phyloP scores from a whole-genome alignment of 2,113 vertebrate species.

The Ochotona princeps region DNA sequence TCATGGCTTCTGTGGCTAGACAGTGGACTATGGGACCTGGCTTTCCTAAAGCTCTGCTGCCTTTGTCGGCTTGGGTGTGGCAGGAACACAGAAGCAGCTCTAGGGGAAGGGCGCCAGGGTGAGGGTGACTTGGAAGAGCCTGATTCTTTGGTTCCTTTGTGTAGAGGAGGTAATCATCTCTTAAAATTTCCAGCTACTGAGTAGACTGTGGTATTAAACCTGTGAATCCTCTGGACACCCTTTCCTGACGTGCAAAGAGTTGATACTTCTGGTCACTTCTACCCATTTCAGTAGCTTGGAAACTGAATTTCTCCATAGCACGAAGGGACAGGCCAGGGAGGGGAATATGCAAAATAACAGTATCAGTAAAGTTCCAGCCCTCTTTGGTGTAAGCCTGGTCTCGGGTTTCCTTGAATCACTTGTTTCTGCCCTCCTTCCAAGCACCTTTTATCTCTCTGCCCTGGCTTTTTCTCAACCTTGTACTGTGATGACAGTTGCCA shows the following conservation, averaged over 20 bases:
- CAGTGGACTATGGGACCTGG: background rate
- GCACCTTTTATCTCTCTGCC: background rate
- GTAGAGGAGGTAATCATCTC: constrained; percentile 70
- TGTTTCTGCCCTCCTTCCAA: background rate
- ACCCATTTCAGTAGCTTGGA: constrained; percentile 80
- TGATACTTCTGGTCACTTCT: constrained; percentile 75
- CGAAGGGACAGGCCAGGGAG: constrained; percentile 71
- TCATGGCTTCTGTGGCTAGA: background rate
- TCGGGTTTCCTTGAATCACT: constrained; percentile 71
- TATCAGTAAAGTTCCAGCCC: constrained; percentile 73
- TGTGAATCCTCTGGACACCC: constrained; percentile 80
- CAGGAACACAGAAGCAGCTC: background rate
- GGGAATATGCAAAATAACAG: constrained; percentile 78
- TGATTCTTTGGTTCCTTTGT: constrained; percentile 66
- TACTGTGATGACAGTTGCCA: constrained; percentile 21
- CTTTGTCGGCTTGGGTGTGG: background rate
- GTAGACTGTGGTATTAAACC: constrained; percentile 77
- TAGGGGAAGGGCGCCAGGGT: too few relatives aligned
- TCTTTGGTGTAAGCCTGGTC: constrained; percentile 60
- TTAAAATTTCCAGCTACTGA: constrained; percentile 76
- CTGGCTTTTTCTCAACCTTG: background rate
- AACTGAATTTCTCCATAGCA: constrained; percentile 68
- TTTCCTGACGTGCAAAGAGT: constrained; percentile 74
- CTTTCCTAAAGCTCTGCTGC: background rate
- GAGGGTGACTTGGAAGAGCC: constrained; percentile 22